Evolutionary conservation across 2,888 invertebrate genomes (phyloP), one percentile per base, ranked within the genome.

Genomic region (Megastigmus dorsalis): DNA sequence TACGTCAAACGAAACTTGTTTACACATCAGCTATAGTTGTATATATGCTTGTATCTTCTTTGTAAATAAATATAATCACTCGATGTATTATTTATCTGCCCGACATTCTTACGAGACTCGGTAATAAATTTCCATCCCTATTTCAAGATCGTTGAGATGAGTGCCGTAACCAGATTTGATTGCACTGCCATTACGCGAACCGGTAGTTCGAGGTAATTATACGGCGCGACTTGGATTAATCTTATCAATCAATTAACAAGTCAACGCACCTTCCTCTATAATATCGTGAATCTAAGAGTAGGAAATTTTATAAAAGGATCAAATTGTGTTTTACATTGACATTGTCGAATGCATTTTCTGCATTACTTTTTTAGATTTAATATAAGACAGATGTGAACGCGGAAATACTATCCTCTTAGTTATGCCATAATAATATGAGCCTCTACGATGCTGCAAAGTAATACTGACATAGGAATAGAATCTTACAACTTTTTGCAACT

Each of bases 181-280:
- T 60, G 2, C 26, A 7, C n/a, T 36, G 43, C 60, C 23, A 15
- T 33, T 45, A 62, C 28, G 30, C 13, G 23, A 63, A 63, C 33
- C 36, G 30, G 50, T 45, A 52, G 5, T 52, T 26, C 13, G 13
- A 28, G 52, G 63, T 36, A 38, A 36, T 26, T 23, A 38, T 50
- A n/a, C 6, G 2, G 7, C 6, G 1, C 1, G n/a, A n/a, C n/a
- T n/a, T n/a, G n/a, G n/a, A n/a, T n/a, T n/a, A n/a, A 50, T 15
- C 15, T 36, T 63, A 63, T 63, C 63, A 63, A 50, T 63, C 1
- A 63, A 63, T 63, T 50, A n/a, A 23, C 38, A 5, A 36, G 5
- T 50, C 15, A 3, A 26, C 45, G 4, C 13, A 48, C 20, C 9
- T 33, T 33, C 23, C 7, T 5, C 13, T 7, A 10, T 48, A 48